These are phyloP conservation scores for Myripristis jacobus DNA, from an alignment of 2,797 vertebrate species.

Conservation along the genomic window DNA sequence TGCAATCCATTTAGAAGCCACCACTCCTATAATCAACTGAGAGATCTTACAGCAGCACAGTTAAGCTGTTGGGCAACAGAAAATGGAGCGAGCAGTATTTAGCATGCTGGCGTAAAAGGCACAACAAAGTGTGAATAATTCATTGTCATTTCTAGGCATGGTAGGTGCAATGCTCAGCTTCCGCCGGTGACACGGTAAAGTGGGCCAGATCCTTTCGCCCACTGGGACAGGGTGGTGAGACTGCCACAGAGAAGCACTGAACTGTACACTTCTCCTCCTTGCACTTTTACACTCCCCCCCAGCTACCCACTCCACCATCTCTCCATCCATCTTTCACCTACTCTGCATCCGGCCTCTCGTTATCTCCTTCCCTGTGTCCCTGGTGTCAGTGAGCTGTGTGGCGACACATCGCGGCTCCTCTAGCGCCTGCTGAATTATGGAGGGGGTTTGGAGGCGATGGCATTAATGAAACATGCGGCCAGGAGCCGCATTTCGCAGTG, in stretches of 20 bases:
- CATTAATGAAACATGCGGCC: slow-evolving; percentile 92
- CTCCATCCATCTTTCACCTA: slow-evolving; percentile 61
- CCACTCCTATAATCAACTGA: slow-evolving; percentile 15
- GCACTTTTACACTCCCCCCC: slow-evolving; percentile 75
- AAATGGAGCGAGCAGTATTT: slow-evolving; percentile 70
- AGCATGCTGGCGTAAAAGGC: slow-evolving; percentile 67
- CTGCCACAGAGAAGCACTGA: slow-evolving; percentile 81
- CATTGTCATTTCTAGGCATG: slow-evolving; percentile 77
- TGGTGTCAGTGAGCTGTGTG: slow-evolving; percentile 77
- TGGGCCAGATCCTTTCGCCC: slow-evolving; percentile 79
- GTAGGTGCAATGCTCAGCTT: slow-evolving; percentile 78
- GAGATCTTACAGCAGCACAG: slow-evolving; percentile 16
- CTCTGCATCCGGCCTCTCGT: slow-evolving; percentile 79
- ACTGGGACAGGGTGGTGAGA: slow-evolving; percentile 82
- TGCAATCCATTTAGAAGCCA: background rate
- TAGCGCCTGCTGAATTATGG: slow-evolving; percentile 89
- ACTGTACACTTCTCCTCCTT: slow-evolving; percentile 81
- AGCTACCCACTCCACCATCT: slow-evolving; percentile 35
- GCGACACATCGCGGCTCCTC: slow-evolving; percentile 86
- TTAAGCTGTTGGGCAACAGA: slow-evolving; percentile 34
- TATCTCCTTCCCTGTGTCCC: slow-evolving; percentile 59
- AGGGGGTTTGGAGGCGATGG: slow-evolving; percentile 81
- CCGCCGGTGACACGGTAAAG: slow-evolving; percentile 74
- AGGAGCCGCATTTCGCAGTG: slow-evolving; percentile 78
- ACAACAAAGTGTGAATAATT: slow-evolving; percentile 88